Base-by-base conservation (phyloP, 2,888 invertebrate species). In the Cantharis lateralis region DNA sequence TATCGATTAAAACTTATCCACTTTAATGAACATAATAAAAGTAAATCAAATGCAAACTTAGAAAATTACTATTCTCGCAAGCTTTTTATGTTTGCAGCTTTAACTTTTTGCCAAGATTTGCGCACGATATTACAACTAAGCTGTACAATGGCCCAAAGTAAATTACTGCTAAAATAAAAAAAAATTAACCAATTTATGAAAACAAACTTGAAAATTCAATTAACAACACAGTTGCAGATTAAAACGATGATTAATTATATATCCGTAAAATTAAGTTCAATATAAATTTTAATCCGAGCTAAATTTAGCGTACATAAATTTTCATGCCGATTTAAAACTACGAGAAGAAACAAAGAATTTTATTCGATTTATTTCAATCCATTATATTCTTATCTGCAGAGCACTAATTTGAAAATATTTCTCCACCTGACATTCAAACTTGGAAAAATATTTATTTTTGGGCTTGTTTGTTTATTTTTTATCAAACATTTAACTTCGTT, bases 31-130 rank as follows among this genome's bases (percentile, higher is more conserved):
- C 64, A 66, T 66, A 72, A 64, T 64, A 32, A 68, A 68, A 24
- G 48, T 72, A 24, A 66, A 72, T 72, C 28, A 63, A 72, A 66
- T 32, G 72, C 68, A 48, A 72, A 68, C 72, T 72, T 72, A 10
- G 72, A 16, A 72, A 72, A 72, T 66, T 66, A 72, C 64, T 66
- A 48, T 48, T n/a, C 48, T 48, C 24, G 18, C 18, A 66, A 66
- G 24, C 15, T 66, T 48, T 48, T 66, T 66, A 66, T 66, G 64
- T 66, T 66, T 66, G 64, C 20, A 66, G 64, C 64, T 66, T 66
- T 20, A 66, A 66, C 63, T 63, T 63, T 16, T 63, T 63, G 11
- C 63, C 63, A 63, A 15, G 63, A 63, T 18, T 63, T 63, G 48
- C n/a, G 48, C 48, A 48, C 7, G 48, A 48, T 48, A 48, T 48